These are phyloP conservation scores for Brachynemurus nebulosus DNA, from an alignment of 2,888 invertebrate genomes.

Conservation along the genomic window DNA sequence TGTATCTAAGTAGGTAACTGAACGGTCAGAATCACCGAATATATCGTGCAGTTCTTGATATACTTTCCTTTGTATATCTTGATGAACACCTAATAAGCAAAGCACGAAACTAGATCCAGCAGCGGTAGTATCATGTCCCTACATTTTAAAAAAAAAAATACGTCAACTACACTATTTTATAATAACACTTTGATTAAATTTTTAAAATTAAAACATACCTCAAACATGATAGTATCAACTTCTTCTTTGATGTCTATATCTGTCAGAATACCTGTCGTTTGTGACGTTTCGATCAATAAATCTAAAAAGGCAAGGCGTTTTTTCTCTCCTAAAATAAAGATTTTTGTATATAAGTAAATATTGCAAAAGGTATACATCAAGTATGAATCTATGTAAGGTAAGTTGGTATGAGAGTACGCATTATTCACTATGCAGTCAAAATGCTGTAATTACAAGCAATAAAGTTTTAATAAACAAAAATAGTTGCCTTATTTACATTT, in stretches of 20 bases:
- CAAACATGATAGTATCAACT: slow-evolving; percentile 77
- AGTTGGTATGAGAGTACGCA: too few species aligned
- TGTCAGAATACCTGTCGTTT: slow-evolving; percentile 41
- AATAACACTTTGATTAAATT: not conserved
- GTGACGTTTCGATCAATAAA: slow-evolving; percentile 63
- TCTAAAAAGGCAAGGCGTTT: slow-evolving; percentile 79
- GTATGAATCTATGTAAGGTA: too few species aligned
- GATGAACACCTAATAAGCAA: slow-evolving; percentile 62
- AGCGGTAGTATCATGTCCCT: slow-evolving; percentile 73
- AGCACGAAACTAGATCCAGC: slow-evolving; percentile 70
- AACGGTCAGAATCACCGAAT: slow-evolving; percentile 61
- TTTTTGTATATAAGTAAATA: too few species aligned
- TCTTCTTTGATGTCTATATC: slow-evolving; percentile 72
- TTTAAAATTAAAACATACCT: slow-evolving; percentile 36
- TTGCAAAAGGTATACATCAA: too few species aligned
- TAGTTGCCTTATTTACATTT: too few species aligned
- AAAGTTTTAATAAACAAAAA: too few species aligned
- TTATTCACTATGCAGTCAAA: too few species aligned
- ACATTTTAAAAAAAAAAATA: slow-evolving; percentile 4
- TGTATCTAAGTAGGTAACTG: slow-evolving; percentile 67
- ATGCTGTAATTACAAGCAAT: too few species aligned
- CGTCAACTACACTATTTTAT: not conserved
- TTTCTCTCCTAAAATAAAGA: slow-evolving; percentile 48
- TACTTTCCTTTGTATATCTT: slow-evolving; percentile 57
- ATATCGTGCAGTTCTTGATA: slow-evolving; percentile 59